These are phyloP conservation scores for Muscicapa comitata DNA, from an alignment of 2,797 vertebrate genomes.

Conservation along the genomic window DNA sequence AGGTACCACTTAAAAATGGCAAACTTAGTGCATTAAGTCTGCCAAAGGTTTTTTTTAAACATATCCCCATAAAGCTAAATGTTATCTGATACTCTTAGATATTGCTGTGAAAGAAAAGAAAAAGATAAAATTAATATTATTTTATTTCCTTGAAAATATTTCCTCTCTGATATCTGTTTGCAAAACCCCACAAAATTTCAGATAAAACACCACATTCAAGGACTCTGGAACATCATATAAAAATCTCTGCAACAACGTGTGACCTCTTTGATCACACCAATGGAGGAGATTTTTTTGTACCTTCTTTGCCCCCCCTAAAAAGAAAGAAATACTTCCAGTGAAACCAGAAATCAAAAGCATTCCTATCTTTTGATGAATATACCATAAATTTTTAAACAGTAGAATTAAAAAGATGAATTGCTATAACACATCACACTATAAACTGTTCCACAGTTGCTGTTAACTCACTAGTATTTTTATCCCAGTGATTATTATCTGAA, in stretches of 20 bases:
- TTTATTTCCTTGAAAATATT: not conserved
- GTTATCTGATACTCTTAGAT: not conserved
- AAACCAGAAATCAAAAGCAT: not conserved
- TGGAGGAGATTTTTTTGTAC: not conserved
- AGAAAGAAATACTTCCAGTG: not conserved
- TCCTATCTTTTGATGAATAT: not conserved
- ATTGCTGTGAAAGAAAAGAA: not conserved
- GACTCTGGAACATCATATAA: not conserved
- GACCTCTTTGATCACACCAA: not conserved
- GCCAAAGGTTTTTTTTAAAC: not conserved
- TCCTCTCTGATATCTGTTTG: not conserved
- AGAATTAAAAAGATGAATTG: not conserved
- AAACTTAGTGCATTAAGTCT: not conserved
- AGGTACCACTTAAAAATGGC: not conserved
- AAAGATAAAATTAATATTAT: not conserved
- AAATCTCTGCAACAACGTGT: not conserved
- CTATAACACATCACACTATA: not conserved
- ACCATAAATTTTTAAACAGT: not conserved
- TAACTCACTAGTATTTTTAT: not conserved
- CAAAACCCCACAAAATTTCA: not conserved
- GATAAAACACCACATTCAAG: not conserved
- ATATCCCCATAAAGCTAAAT: not conserved
- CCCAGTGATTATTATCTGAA: slow-evolving; percentile 1
- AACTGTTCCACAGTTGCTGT: not conserved
- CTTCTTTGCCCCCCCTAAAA: not conserved